Conservation (phyloP, 2,113 vertebrate genomes). For the Sorex fumeus region DNA sequence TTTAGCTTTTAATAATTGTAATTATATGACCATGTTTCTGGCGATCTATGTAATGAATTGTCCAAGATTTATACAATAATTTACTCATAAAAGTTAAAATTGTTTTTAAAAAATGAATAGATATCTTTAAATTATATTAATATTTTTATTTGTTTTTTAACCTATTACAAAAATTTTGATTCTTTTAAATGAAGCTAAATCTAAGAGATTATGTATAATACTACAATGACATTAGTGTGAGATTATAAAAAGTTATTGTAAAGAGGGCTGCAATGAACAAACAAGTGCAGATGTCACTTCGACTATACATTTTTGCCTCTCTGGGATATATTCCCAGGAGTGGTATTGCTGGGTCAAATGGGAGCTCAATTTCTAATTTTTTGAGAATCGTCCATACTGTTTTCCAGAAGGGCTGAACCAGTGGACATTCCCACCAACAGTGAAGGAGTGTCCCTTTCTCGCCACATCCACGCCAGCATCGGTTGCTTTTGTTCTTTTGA, state of each 20-base stretch:
- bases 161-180: not conserved
- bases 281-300: too few species aligned
- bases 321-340: too few species aligned
- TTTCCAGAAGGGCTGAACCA: too few species aligned
- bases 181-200: not conserved
- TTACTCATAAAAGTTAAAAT: not conserved
- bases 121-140: not conserved
- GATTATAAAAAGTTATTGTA: not conserved
- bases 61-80: not conserved
- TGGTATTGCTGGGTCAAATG: too few species aligned
- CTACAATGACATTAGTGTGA: constrained; percentile 49
- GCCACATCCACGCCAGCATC: too few species aligned
- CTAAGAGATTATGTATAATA: not conserved
- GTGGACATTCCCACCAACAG: too few species aligned
- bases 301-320: too few species aligned
- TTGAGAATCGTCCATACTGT: too few species aligned
- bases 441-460: too few species aligned
- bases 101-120: constrained; percentile 7
- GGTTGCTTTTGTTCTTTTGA: too few species aligned
- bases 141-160: constrained; percentile 23
- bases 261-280: too few species aligned
- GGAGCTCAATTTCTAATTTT: too few species aligned
- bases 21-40: not conserved
- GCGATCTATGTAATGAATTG: not conserved
- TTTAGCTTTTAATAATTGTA: constrained; percentile 10